Percentiles rank a stretch among this genome's conserved stretches.
Conservation (phyloP, 2,888 invertebrate species). For the Caenorhabditis afra region DNA sequence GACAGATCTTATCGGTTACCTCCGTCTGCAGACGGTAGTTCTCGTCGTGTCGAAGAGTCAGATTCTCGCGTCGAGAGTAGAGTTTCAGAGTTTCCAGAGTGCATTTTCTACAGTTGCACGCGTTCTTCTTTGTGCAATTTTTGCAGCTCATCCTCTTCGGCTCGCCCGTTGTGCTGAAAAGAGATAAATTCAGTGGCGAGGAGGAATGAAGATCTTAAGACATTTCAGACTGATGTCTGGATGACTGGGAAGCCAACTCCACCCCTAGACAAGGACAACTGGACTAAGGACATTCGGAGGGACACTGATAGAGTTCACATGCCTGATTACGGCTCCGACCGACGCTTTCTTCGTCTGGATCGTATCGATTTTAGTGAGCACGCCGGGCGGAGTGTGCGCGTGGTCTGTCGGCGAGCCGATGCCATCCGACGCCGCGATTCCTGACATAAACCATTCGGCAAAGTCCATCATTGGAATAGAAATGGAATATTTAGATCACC, state of each 20-base stretch:
- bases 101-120: conserved; percentile 62
- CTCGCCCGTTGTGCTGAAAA: conserved; percentile 27
- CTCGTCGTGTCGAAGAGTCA: conserved; percentile 30
- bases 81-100: conserved; percentile 58
- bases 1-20: conserved; percentile 5
- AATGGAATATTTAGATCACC: background rate
- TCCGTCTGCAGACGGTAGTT: conserved; percentile 43
- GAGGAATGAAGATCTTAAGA: background rate
- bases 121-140: conserved; percentile 53
- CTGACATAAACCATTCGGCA: conserved; percentile 16
- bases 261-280: no score
- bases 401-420: conserved; percentile 64
- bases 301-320: background rate
- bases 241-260: no score
- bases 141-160: conserved; percentile 52
- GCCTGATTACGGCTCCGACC: conserved; percentile 20
- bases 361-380: conserved; percentile 65
- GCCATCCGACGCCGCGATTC: conserved; percentile 57
- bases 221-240: no score
- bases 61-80: conserved; percentile 55
- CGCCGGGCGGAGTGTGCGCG: conserved; percentile 63
- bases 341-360: conserved; percentile 54
- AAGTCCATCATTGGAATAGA: no score
- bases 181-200: background rate
- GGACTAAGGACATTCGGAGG: no score